Evolutionary conservation across 1,140 invertebrate genomes (phyloP), one percentile per base, ranked within the genome.

Genomic region (Kradibia gibbosae): DNA sequence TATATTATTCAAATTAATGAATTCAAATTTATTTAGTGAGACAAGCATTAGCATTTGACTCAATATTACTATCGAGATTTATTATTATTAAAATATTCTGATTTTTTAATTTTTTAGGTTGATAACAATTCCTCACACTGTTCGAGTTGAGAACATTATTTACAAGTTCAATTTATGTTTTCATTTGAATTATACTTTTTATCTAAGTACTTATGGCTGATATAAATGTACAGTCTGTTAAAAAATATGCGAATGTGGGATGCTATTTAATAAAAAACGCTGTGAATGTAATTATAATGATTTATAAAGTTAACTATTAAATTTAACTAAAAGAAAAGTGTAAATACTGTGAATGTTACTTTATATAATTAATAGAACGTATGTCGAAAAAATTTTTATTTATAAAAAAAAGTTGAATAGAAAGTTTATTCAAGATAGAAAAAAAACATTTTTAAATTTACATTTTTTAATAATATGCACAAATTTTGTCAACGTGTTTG

Each of bases 121-220:
- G 53, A 55, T 55, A 11, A 60, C 25, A 60, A 60, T 60, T 60
- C 15, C 11, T 8, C 31, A 60, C 25, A 28, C n/a, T 60, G 57
- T 1, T 28, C 13, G 13, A 60, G 25, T 60, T 60, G 57, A 60
- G 25, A 60, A 60, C 57, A 60, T 60, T 28, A 60, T 60, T 60
- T 13, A 60, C 20, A 28, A 60, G 25, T 28, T 60, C 31, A 60
- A 60, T 60, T 13, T 60, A 60, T 31, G n/a, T 31, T 60, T 60
- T 60, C 10, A 60, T 60, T 60, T 60, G 0, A 60, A 60, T 8
- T 60, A 31, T 60, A 60, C 25, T 60, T 60, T 53, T 60, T 60
- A 60, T 60, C 57, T 60, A 60, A 28, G 57, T 60, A 60, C 57
- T 60, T 60, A 60, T 60, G 31, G 31, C 57, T 60, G 57, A 60